A percentile compares a stretch with the other conserved stretches of the same genome.
These are phyloP conservation scores for Sicus ferrugineus DNA, from an alignment of 2,888 invertebrate species.

Conservation along the genomic window DNA sequence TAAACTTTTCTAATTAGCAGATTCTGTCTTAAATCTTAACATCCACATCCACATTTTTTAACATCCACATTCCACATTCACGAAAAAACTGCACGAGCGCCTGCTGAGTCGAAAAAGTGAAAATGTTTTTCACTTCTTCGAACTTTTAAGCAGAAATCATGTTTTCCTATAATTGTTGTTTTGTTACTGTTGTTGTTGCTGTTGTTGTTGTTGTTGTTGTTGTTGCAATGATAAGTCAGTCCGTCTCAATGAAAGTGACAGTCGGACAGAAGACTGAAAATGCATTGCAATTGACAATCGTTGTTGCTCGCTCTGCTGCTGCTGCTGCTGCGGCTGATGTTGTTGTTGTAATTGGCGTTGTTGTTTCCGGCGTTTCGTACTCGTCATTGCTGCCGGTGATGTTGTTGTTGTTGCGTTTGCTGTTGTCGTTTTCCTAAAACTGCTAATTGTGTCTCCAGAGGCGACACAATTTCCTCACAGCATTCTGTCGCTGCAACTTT, in stretches of 20 bases:
- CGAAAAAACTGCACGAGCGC: constrained; percentile 36
- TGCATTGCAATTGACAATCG: too few relatives aligned
- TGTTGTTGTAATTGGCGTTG: constrained; percentile 7
- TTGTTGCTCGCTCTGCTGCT: too few relatives aligned
- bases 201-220: neutral
- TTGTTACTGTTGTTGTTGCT: neutral
- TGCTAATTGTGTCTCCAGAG: constrained; percentile 52
- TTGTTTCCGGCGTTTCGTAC: neutral
- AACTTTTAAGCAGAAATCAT: too few relatives aligned
- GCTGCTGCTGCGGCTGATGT: constrained; percentile 23
- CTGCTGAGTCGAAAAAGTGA: too few relatives aligned
- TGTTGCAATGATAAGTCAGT: neutral
- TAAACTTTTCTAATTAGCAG: too few relatives aligned
- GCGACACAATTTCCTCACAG: constrained; percentile 29
- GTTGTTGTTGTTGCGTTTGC: constrained; percentile 36
- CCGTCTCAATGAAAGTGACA: constrained; percentile 24
- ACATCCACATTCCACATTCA: constrained; percentile 35
- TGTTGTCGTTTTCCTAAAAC: constrained; percentile 29
- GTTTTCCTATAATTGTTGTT: too few relatives aligned
- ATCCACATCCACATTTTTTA: constrained; percentile 53
- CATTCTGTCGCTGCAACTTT: constrained; percentile 10
- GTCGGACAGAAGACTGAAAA: too few relatives aligned
- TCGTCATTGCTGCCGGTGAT: constrained; percentile 33
- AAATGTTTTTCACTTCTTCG: too few relatives aligned
- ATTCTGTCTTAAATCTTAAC: too few relatives aligned